Evolutionary conservation across 2,888 invertebrate species (phyloP), one percentile per base, ranked within the genome.

Genomic region (Hecatera dysodea): DNA sequence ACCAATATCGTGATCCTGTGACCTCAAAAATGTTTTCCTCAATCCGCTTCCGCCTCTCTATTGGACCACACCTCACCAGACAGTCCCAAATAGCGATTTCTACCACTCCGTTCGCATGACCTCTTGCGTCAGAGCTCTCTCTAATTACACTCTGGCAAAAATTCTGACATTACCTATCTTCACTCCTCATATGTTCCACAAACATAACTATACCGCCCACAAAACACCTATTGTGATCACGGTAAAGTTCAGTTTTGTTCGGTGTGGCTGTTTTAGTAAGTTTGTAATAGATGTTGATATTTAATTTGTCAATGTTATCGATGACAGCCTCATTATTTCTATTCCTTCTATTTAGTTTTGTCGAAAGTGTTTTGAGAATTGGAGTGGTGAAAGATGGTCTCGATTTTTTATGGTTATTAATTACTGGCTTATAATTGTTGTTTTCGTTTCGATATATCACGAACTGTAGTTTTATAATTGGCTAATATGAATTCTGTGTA

Each of bases 241-340:
- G 9, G 67, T 87, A 88, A 85, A 78, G 80, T 78, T 74, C 56
- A 80, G 59, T 74, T 76, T 85, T 19, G 63, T 39, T 17, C 46
- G 59, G 9, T 48, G 17, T 27, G 36, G 17, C 17, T 53, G 42
- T 56, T 39, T 56, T 33, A 36, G 19, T 68, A 80, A 64, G 29
- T 39, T 80, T 67, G 83, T 79, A 59, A 78, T 78, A 69, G 62
- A 81, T 89, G 91, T 91, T 93, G 91, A 92, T 94, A 92, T 95
- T 94, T 94, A 95, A 95, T 95, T 95, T 94, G 95, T 95, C 94
- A 95, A 93, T 94, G 94, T 94, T 93, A 89, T 87, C 87, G 90
- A 89, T 94, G 95, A 94, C 93, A 94, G 93, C 78, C 88, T 91
- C 87, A 92, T 93, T 94, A 94, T 93, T 93, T 91, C 77, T 85